Conservation (phyloP, 2,888 invertebrate species). For the Lumbricus terrestris region DNA sequence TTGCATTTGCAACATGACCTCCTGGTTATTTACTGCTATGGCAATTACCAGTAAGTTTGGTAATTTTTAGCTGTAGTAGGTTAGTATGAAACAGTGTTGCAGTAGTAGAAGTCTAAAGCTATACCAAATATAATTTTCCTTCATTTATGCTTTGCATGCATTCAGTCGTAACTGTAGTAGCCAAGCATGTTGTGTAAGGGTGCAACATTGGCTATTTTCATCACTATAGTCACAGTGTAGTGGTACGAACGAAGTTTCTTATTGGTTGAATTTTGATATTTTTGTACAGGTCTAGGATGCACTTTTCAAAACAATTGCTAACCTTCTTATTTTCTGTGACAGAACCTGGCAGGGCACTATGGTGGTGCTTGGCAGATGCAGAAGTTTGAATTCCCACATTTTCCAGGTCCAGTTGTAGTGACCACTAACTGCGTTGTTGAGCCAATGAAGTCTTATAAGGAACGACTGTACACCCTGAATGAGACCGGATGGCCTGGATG, state of each 20-base stretch:
- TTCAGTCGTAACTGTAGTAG: no score
- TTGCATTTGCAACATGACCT: neutral
- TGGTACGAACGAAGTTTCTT: neutral
- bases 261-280: neutral
- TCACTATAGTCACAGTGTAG: no score
- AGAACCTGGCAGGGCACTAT: slow-evolving; percentile 45
- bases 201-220: neutral
- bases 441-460: slow-evolving; percentile 42
- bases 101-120: neutral
- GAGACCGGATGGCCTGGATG: slow-evolving; percentile 41
- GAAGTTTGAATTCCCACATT: slow-evolving; percentile 43
- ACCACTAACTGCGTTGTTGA: slow-evolving; percentile 47
- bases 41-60: neutral
- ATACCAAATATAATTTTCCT: neutral
- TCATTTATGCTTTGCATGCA: neutral
- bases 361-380: slow-evolving; percentile 46
- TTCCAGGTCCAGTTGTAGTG: slow-evolving; percentile 45
- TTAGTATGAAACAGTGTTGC: neutral
- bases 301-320: neutral
- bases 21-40: neutral
- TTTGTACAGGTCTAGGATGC: no score
- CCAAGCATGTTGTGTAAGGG: no score
- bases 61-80: neutral
- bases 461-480: slow-evolving; percentile 44
- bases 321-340: neutral